Conservation (phyloP, 2,888 invertebrate genomes). For the Torymus aiolomorphi region DNA sequence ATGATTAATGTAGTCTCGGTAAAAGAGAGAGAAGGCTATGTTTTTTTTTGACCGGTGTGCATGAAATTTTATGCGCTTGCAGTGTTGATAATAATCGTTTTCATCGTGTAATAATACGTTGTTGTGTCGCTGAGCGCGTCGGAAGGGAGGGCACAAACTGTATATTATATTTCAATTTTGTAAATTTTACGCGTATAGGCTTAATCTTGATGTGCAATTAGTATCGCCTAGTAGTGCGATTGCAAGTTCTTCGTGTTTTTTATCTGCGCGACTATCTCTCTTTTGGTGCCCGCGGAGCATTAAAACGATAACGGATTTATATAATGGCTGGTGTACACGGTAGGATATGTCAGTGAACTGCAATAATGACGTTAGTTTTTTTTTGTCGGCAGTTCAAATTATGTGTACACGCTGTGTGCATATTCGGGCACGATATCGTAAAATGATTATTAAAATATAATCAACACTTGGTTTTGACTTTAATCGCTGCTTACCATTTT, state of each 20-base stretch:
- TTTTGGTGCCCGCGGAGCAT: background rate
- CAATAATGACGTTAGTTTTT: background rate
- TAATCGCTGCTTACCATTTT: too few relatives aligned
- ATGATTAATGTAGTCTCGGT: too few relatives aligned
- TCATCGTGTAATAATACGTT: constrained; percentile 20
- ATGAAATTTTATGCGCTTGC: too few relatives aligned
- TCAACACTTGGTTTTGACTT: background rate
- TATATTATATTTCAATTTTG: constrained; percentile 50
- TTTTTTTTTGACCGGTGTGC: too few relatives aligned
- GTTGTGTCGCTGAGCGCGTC: background rate
- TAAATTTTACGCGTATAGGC: constrained; percentile 19
- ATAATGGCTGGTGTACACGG: constrained; percentile 16
- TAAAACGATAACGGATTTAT: constrained; percentile 44
- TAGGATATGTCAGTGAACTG: constrained; percentile 19
- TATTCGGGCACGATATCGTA: background rate
- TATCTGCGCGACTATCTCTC: constrained; percentile 34
- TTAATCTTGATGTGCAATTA: constrained; percentile 44
- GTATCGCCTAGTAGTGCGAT: constrained; percentile 35
- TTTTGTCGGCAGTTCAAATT: constrained; percentile 1
- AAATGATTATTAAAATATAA: background rate
- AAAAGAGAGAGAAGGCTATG: too few relatives aligned
- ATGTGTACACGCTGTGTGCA: background rate
- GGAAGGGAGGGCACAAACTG: constrained; percentile 3
- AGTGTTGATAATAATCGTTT: constrained; percentile 13
- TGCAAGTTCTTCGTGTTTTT: constrained; percentile 40